phyloP scores from a whole-genome alignment of 2,888 invertebrate species.

The Eristalis intricaria region DNA sequence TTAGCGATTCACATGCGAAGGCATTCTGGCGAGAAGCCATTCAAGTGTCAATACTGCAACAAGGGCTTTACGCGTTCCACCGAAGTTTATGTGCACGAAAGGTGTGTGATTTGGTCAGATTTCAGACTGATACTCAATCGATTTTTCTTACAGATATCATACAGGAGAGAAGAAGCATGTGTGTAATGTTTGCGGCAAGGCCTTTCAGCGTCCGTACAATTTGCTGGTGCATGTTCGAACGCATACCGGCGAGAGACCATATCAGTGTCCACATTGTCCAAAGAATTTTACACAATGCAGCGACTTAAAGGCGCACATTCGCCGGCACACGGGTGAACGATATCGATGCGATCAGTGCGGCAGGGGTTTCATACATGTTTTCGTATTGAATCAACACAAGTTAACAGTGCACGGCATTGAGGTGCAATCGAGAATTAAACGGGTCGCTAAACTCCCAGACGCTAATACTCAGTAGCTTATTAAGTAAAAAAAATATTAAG shows the following conservation, averaged over 20 bases:
- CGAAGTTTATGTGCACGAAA: conserved; percentile 84
- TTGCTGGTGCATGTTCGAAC: conserved; percentile 83
- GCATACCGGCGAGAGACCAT: conserved; percentile 82
- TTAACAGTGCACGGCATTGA: conserved; percentile 79
- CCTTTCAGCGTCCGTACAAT: conserved; percentile 82
- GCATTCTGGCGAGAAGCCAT: conserved; percentile 84
- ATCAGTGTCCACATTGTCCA: conserved; percentile 83
- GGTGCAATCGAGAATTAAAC: conserved; percentile 76
- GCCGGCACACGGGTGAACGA: conserved; percentile 83
- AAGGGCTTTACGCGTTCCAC: conserved; percentile 84
- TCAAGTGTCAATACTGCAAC: conserved; percentile 84
- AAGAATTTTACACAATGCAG: conserved; percentile 83
- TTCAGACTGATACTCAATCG: neutral
- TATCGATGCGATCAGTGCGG: conserved; percentile 83
- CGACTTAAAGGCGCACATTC: conserved; percentile 82
- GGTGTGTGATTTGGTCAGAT: conserved; percentile 75
- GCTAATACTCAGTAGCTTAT: conserved; percentile 15
- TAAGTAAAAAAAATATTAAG: neutral
- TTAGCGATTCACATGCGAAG: conserved; percentile 84
- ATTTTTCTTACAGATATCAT: conserved; percentile 73
- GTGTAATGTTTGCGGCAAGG: conserved; percentile 80
- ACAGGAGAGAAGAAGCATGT: conserved; percentile 83
- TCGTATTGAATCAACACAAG: conserved; percentile 83
- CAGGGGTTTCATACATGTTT: conserved; percentile 76
- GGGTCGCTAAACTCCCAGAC: conserved; percentile 76